These are phyloP conservation scores for Pitta sordida DNA, from an alignment of 2,113 vertebrate species.

Conservation along the genomic window DNA sequence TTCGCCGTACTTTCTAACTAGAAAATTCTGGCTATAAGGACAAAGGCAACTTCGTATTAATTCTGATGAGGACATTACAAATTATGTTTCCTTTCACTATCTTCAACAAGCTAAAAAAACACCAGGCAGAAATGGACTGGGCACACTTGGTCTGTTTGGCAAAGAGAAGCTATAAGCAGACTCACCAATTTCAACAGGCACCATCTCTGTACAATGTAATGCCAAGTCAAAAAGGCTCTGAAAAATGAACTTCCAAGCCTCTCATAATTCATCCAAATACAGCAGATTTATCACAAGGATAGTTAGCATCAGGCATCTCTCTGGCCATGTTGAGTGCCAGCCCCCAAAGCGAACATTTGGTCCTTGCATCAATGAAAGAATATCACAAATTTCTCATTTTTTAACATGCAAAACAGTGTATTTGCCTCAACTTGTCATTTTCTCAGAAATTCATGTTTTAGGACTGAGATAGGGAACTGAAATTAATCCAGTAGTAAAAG, in stretches of 20 bases:
- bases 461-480: not conserved
- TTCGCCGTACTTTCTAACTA: not conserved
- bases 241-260: not conserved
- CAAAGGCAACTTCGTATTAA: not conserved
- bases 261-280: not conserved
- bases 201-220: not conserved
- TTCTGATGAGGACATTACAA: accelerated
- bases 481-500: slow-evolving; percentile 23
- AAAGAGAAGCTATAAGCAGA: not conserved
- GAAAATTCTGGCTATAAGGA: not conserved
- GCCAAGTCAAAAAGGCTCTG: not conserved
- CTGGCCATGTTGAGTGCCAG: not conserved
- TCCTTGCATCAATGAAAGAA: not conserved
- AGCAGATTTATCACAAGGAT: not conserved
- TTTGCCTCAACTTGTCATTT: not conserved
- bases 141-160: not conserved
- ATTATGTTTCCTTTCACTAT: not conserved
- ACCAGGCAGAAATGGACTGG: not conserved
- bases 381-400: not conserved
- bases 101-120: not conserved
- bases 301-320: not conserved
- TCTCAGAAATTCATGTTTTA: not conserved
- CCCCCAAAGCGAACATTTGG: not conserved
- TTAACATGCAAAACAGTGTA: not conserved
- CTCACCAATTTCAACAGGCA: not conserved